Percentiles rank a stretch among this genome's conserved stretches.
Evolutionary conservation across 2,797 vertebrate genomes (phyloP).

Genomic region (Tapirus indicus): DNA sequence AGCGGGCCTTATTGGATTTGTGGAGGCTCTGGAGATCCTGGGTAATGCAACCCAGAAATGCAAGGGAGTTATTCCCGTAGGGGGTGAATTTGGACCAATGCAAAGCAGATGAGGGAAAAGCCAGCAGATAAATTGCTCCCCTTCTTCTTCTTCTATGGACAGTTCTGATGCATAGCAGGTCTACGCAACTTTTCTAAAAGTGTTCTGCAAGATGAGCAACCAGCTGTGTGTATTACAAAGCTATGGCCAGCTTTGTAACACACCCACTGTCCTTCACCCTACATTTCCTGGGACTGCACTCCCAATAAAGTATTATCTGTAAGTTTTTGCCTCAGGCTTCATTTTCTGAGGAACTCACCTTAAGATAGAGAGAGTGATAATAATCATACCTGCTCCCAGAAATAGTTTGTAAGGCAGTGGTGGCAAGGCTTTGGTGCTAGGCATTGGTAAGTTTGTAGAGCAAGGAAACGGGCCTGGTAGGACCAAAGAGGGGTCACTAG

Average conservation of each 20-base stretch:
- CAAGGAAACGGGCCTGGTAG: background rate
- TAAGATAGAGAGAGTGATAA: background rate
- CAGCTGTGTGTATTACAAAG: background rate
- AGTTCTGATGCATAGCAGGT: background rate
- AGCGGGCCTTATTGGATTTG: background rate
- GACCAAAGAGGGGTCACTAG: background rate
- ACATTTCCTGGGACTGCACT: background rate
- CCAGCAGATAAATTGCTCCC: background rate
- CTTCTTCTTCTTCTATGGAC: background rate
- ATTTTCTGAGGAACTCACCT: background rate
- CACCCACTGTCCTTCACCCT: background rate
- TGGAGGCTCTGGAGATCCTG: background rate
- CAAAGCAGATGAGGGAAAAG: background rate
- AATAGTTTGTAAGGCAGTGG: background rate
- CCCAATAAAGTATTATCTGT: background rate
- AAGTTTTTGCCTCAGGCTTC: background rate
- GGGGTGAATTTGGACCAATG: background rate
- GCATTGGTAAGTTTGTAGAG: background rate
- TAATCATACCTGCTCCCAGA: background rate
- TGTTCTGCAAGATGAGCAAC: background rate
- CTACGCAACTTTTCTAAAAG: background rate
- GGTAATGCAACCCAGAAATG: background rate
- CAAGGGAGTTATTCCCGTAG: background rate
- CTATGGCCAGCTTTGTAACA: background rate
- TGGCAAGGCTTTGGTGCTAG: background rate